These are phyloP conservation scores for Plagodis dolabraria DNA, from an alignment of 2,888 invertebrate species.

Conservation along the genomic window DNA sequence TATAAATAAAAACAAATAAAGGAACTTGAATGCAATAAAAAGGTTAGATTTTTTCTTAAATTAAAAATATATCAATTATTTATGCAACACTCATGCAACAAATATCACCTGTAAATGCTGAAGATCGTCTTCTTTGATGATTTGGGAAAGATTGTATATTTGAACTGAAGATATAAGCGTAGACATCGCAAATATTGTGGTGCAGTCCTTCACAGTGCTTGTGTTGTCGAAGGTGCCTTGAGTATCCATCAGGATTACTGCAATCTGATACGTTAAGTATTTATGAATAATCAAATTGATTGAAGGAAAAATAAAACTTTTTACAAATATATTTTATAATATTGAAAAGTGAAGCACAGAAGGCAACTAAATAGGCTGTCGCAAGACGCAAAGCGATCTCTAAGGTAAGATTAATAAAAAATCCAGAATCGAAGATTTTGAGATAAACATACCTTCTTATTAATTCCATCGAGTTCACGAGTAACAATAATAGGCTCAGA, in stretches of 20 bases:
- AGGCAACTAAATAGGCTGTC: too few species aligned
- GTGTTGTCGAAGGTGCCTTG: slow-evolving; percentile 97
- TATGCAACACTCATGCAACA: neutral
- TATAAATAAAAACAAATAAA: too few species aligned
- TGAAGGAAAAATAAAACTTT: too few species aligned
- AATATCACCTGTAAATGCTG: slow-evolving; percentile 90
- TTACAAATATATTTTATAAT: too few species aligned
- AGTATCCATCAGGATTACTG: slow-evolving; percentile 82
- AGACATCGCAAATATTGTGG: slow-evolving; percentile 88
- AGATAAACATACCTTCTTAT: slow-evolving; percentile 4
- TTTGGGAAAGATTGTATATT: slow-evolving; percentile 91
- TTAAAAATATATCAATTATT: too few species aligned
- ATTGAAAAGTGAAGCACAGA: too few species aligned
- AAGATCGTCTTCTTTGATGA: slow-evolving; percentile 97
- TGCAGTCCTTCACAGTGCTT: slow-evolving; percentile 96
- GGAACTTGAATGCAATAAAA: too few species aligned
- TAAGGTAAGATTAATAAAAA: neutral
- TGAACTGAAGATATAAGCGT: slow-evolving; percentile 97
- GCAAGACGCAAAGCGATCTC: too few species aligned
- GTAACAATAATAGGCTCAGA: slow-evolving; percentile 92
- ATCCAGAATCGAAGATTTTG: neutral
- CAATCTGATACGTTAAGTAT: slow-evolving; percentile 21
- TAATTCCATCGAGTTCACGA: slow-evolving; percentile 19
- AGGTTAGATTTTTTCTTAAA: too few species aligned
- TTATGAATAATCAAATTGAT: too few species aligned